A percentile compares a stretch with the other conserved stretches of the same genome.
phyloP scores from a whole-genome alignment of 37 sponge, comb jelly and placozoan genomes.

The Chondrosia reniformis region DNA sequence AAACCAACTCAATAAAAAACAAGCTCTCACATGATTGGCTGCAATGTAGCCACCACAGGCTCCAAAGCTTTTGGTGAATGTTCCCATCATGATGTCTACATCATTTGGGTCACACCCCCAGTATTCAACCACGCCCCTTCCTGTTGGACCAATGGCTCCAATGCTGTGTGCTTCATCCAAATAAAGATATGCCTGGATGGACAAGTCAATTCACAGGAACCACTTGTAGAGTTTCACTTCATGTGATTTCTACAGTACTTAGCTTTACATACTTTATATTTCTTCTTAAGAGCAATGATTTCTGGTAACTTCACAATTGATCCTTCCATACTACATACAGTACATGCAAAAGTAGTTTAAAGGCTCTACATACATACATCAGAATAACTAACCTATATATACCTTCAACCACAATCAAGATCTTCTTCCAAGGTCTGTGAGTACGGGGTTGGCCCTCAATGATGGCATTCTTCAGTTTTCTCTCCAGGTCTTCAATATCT shows the following conservation, averaged over 20 bases:
- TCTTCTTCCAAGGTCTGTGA: constrained; percentile 95
- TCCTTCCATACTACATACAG: constrained; percentile 91
- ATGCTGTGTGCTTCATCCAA: constrained; percentile 99
- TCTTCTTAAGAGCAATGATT: constrained; percentile 91
- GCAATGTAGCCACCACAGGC: constrained; percentile 96
- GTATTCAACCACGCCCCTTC: constrained; percentile 91
- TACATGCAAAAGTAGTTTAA: background rate
- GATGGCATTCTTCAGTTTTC: constrained; percentile 71
- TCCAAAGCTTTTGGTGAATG: constrained; percentile 99
- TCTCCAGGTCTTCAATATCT: constrained; percentile 84
- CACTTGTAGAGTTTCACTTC: no score
- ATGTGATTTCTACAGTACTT: no score
- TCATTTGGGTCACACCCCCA: constrained; percentile 84
- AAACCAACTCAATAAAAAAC: no score
- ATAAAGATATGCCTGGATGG: constrained; percentile 87
- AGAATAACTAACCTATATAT: constrained; percentile 73
- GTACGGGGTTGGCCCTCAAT: constrained; percentile 90
- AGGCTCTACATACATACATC: background rate
- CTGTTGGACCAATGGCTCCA: constrained; percentile 91
- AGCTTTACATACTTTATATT: constrained; percentile 90
- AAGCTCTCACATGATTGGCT: constrained; percentile 75
- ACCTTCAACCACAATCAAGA: constrained; percentile 94
- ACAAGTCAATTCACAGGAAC: no score
- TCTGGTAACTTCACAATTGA: constrained; percentile 73
- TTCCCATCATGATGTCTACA: constrained; percentile 98